Conservation (phyloP, 2,888 invertebrate species). For the Nineta flava region DNA sequence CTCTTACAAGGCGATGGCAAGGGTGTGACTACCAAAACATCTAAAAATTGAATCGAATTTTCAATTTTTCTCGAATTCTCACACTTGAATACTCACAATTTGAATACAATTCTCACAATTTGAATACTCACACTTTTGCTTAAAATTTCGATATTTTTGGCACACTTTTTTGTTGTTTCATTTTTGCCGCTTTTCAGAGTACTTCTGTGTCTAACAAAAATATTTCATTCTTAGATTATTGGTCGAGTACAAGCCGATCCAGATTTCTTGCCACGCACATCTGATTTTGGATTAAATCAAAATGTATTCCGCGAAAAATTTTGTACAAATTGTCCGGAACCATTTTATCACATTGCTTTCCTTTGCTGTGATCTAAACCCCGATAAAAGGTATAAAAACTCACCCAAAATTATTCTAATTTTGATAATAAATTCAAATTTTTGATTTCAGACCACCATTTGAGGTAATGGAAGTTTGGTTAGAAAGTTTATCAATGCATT, state of each 20-base stretch:
- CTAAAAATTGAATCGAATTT: too few species aligned
- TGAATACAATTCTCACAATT: background rate
- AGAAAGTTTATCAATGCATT: conserved; percentile 57
- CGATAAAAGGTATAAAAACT: conserved; percentile 50
- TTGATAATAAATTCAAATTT: background rate
- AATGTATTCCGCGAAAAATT: conserved; percentile 73
- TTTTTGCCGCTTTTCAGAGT: too few species aligned
- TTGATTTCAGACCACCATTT: conserved; percentile 58
- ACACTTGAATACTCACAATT: too few species aligned
- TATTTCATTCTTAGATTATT: conserved; percentile 49
- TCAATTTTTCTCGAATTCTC: too few species aligned
- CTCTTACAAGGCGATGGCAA: too few species aligned
- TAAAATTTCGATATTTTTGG: too few species aligned
- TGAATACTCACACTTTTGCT: background rate
- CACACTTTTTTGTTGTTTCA: too few species aligned
- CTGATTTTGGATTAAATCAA: conserved; percentile 86
- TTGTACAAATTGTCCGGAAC: conserved; percentile 68
- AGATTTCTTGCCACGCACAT: conserved; percentile 77
- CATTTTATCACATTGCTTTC: conserved; percentile 78
- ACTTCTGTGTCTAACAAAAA: conserved; percentile 3
- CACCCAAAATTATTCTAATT: background rate
- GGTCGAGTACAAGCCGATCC: conserved; percentile 92
- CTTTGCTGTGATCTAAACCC: conserved; percentile 82
- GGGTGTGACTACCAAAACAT: too few species aligned
- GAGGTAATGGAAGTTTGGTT: conserved; percentile 83